Conservation (phyloP, 1,140 invertebrate genomes). For the Meteorus sp. region DNA sequence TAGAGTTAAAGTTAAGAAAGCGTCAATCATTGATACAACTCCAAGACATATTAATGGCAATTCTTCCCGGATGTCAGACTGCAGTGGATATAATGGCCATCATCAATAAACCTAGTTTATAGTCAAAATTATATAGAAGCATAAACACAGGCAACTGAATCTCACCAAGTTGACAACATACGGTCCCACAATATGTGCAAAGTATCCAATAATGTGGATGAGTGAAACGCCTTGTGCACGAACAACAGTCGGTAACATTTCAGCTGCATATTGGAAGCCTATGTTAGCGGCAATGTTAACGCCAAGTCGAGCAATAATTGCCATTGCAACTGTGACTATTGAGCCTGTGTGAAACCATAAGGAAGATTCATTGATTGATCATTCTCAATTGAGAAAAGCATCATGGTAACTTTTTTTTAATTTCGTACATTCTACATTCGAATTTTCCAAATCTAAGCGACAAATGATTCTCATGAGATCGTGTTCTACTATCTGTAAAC, state of each 20-base stretch:
- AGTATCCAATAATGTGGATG: slow-evolving; percentile 83
- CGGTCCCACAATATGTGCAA: slow-evolving; percentile 78
- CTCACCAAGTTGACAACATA: slow-evolving; percentile 78
- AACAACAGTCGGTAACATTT: slow-evolving; percentile 84
- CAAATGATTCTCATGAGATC: too few species aligned
- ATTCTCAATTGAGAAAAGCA: too few species aligned
- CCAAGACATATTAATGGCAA: slow-evolving; percentile 77
- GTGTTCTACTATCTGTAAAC: too few species aligned
- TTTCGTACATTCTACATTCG: too few species aligned
- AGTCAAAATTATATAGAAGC: too few species aligned
- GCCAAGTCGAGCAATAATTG: slow-evolving; percentile 78
- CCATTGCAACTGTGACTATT: slow-evolving; percentile 72
- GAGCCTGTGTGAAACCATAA: slow-evolving; percentile 65
- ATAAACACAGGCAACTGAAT: too few species aligned
- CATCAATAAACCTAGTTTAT: too few species aligned
- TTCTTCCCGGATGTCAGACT: slow-evolving; percentile 66
- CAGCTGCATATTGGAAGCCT: slow-evolving; percentile 85
- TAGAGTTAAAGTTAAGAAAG: slow-evolving; percentile 71
- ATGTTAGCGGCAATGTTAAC: slow-evolving; percentile 89
- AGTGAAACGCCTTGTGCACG: slow-evolving; percentile 81
- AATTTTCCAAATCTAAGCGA: too few species aligned
- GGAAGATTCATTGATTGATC: slow-evolving; percentile 32
- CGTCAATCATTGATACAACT: slow-evolving; percentile 70
- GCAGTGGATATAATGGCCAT: slow-evolving; percentile 23
- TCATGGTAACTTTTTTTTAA: too few species aligned